Evolutionary conservation across 2,113 vertebrate genomes (phyloP), one percentile per base, ranked within the genome.

Genomic region (Grammomys surdaster): DNA sequence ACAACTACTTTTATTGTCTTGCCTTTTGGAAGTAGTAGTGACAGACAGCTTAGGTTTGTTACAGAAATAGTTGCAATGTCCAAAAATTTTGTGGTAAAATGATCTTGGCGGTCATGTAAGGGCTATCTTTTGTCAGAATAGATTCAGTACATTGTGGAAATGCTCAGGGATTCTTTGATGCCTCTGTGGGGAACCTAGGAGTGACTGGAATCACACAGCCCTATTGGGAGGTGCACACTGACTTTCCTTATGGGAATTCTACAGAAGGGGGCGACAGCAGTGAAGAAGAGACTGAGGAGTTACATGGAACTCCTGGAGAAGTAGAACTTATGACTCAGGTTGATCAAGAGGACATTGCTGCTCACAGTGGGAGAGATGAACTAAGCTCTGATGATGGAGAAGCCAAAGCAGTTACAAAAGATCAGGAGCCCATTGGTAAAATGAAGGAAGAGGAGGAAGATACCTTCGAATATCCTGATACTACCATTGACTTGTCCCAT

Each of bases 401-500:
- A 17, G 97, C 97, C 16, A 98, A 98, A 88, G 97, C 98, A 9
- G 95, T 89, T 40, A 72, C 1, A 0, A 98, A 97, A 81, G 94
- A 96, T 36, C 69, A 36, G 0, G 98, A 98, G 65, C 31, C 48
- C 13, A 22, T 46, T 65, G 43, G 91, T 5, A 75, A 99, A 95
- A 94, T 73, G 86, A 95, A 98, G 81, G 98, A 98, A 77, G 98
- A 98, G 46, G 98, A 97, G 56, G 95, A 94, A 73, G 95, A 88
- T n/a, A 81, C 36, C 46, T 73, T 99, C 75, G 97, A 96, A 97
- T 99, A 99, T 82, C 99, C 99, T 0, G 99, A 99, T 73, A 99
- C 99, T 1, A 98, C 98, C 7, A 99, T 99, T 40, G 99, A 99
- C 67, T 98, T 99, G 91, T 99, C 99, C 0, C 99, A 99, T 95